Base-by-base conservation (phyloP, 2,113 vertebrate species). In the Tychaedon coryphoeus region DNA sequence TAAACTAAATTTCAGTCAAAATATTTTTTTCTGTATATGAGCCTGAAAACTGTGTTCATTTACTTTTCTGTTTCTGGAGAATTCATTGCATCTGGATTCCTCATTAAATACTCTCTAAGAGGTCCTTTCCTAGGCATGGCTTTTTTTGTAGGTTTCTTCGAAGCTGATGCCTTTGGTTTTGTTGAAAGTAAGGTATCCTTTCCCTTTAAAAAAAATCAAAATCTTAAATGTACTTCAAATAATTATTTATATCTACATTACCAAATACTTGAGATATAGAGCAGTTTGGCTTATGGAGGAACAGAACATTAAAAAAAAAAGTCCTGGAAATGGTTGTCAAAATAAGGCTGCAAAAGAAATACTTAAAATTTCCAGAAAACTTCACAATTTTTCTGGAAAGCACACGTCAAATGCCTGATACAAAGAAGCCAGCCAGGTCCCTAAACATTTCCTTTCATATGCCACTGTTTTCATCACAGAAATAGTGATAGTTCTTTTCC, bases 1-100 rank as follows among this genome's bases (percentile, higher is more conserved):
- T 34, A 90, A 91, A 57, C 43, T 86, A 90, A 57, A 91, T 66
- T 64, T 81, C 70, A 58, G 16, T 43, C 8, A 33, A 91, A 92
- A 20, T 74, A 42, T 26, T 82, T 74, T 71, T 86, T 79, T 72
- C 16, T 82, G 1, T 34, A 74, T 12, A 78, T 42, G 4, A 89
- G 66, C 10, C 8, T 42, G 38, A 45, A 3, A 43, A 65, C 13
- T 33, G 13, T 34, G 5, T 31, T 76, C 22, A 82, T 36, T 95
- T 96, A 97, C 97, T 95, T 88, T 83, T 80, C 40, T 67, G 38
- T 6, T 79, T 95, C 94, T 78, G 73, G 25, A 80, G 72, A 65
- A 47, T 23, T 58, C 48, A 42, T 36, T 80, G 34, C 12, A 24
- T 48, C 43, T 45, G 60, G 77, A 40, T 70, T 50, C 54, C 95